These are phyloP conservation scores for Lamellibrachia satsuma DNA, from an alignment of 2,888 invertebrate genomes.

Conservation along the genomic window DNA sequence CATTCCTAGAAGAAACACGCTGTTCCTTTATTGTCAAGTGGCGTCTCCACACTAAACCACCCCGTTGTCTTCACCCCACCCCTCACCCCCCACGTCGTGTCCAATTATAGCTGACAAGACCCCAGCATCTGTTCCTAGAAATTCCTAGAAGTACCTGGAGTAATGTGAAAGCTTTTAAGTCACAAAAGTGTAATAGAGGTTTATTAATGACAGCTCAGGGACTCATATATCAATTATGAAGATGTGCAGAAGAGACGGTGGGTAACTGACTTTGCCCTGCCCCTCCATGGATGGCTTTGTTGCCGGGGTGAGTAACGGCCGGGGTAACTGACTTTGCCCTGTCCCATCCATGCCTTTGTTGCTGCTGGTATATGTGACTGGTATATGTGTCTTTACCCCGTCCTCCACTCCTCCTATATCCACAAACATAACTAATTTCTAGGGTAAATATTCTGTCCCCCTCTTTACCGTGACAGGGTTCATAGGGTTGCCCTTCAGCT, in stretches of 20 bases:
- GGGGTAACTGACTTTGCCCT: not conserved
- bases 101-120: conserved; percentile 10
- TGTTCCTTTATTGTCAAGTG: not conserved
- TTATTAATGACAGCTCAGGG: not conserved
- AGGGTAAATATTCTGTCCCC: not conserved
- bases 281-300: not conserved
- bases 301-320: not conserved
- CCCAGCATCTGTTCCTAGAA: not conserved
- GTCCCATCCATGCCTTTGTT: not conserved
- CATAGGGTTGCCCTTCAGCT: not conserved
- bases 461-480: not conserved
- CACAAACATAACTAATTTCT: not conserved
- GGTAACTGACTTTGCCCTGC: not conserved
- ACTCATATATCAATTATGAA: not conserved
- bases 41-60: not conserved
- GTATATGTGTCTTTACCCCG: not conserved
- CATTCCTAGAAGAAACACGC: not conserved
- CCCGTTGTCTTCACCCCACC: not conserved
- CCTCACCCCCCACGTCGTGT: not conserved
- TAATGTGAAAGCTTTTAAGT: not conserved
- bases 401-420: not conserved
- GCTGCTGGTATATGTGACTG: not conserved
- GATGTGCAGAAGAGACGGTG: not conserved
- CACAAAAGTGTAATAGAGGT: not conserved
- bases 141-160: not conserved